Conservation (phyloP, 2,888 invertebrate genomes). For the Acronicta aceris region DNA sequence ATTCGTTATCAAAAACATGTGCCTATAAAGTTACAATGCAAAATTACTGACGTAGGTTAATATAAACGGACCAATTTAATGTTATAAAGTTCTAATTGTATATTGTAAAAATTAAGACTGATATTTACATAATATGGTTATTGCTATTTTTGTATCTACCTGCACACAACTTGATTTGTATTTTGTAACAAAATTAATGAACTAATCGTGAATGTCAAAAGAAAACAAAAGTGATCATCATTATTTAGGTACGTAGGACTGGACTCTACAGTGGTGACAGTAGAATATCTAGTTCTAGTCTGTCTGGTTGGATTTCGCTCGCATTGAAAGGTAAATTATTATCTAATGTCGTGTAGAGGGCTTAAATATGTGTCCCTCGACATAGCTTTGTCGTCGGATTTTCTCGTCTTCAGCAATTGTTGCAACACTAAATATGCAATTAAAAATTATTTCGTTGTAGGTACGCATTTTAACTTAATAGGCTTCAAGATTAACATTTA, state of each 20-base stretch:
- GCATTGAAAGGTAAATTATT: no score
- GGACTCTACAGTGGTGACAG: no score
- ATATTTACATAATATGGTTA: constrained; percentile 19
- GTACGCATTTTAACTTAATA: no score
- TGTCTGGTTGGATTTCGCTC: no score
- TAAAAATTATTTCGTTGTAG: no score
- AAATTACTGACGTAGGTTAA: constrained; percentile 11
- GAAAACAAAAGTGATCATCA: constrained; percentile 4
- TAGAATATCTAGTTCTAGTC: no score
- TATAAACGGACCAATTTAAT: constrained; percentile 4
- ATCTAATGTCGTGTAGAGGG: no score
- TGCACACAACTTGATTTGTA: constrained; percentile 5
- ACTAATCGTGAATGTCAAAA: constrained; percentile 1
- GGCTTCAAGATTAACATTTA: no score
- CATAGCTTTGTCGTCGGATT: no score
- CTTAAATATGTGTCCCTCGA: no score
- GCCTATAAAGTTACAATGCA: constrained; percentile 17
- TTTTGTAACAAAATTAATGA: constrained; percentile 1
- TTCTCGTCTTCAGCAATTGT: no score
- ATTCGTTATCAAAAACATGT: constrained; percentile 6
- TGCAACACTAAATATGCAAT: no score
- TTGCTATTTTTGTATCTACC: constrained; percentile 13
- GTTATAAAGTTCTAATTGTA: constrained; percentile 3
- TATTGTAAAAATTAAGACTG: not conserved
- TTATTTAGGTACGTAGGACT: not conserved